Conservation (phyloP, 1,140 invertebrate genomes). For the Pteromalus puparum region DNA sequence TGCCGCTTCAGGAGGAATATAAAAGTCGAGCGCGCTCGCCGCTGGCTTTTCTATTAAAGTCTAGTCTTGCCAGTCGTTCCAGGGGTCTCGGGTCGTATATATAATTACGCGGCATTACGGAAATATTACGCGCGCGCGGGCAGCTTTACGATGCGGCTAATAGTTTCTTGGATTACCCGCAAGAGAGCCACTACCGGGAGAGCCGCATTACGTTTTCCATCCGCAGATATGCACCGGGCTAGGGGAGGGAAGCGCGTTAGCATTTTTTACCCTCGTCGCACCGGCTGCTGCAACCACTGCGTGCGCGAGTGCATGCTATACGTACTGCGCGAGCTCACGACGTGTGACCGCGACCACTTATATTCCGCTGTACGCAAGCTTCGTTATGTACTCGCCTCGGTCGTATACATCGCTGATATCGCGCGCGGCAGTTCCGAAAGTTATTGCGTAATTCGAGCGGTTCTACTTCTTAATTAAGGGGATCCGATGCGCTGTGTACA, state of each 20-base stretch:
- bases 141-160: constrained; percentile 48
- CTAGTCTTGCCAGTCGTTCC: background rate
- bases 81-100: constrained; percentile 17
- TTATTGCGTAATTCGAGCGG: too few species aligned
- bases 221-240: background rate
- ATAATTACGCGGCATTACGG: constrained; percentile 49
- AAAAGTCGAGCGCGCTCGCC: constrained; percentile 35
- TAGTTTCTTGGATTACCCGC: constrained; percentile 51
- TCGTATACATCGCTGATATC: constrained; percentile 13
- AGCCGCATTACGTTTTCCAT: constrained; percentile 36
- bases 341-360: background rate
- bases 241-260: constrained; percentile 19
- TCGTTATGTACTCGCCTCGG: background rate
- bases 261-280: constrained; percentile 29
- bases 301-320: background rate
- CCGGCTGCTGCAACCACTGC: background rate
- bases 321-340: background rate
- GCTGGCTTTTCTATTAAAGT: constrained; percentile 41
- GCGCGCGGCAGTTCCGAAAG: background rate
- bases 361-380: background rate
- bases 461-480: background rate
- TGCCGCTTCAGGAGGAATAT: constrained; percentile 17
- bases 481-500: background rate
- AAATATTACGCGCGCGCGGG: constrained; percentile 41
- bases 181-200: constrained; percentile 22